Conservation (phyloP, 2,888 invertebrate genomes). For the Pegoplata infirma region DNA sequence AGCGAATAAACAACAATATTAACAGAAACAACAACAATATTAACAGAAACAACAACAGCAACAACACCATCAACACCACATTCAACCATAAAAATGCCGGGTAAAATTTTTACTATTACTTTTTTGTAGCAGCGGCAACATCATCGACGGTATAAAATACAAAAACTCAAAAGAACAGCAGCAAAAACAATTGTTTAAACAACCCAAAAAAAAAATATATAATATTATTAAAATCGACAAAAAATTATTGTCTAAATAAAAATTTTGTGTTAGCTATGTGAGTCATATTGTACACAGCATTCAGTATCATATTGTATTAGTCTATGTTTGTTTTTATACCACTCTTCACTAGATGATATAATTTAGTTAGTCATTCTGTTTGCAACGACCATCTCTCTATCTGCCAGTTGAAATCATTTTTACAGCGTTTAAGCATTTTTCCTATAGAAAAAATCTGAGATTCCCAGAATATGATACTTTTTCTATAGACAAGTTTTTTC, state of each 20-base stretch:
- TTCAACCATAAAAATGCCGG: conserved; percentile 53
- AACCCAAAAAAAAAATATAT: conserved; percentile 20
- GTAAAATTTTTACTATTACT: conserved; percentile 15
- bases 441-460: too few relatives aligned
- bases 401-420: too few relatives aligned
- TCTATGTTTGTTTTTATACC: too few relatives aligned
- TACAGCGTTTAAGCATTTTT: too few relatives aligned
- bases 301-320: too few relatives aligned
- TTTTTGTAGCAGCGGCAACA: background rate
- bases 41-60: conserved; percentile 9
- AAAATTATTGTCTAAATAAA: conserved; percentile 36
- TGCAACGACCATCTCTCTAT: too few relatives aligned
- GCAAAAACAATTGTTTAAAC: conserved; percentile 47
- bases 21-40: conserved; percentile 6
- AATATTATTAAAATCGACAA: background rate
- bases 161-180: conserved; percentile 13
- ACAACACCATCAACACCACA: conserved; percentile 8
- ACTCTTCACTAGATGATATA: too few relatives aligned
- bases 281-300: background rate
- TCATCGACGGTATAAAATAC: background rate
- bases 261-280: conserved; percentile 3
- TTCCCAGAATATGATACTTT: too few relatives aligned
- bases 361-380: too few relatives aligned
- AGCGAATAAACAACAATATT: conserved; percentile 10
- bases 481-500: too few relatives aligned